Percentiles rank a stretch among this genome's conserved stretches.
phyloP scores from a whole-genome alignment of 2,113 vertebrate genomes.

The Vimba vimba region DNA sequence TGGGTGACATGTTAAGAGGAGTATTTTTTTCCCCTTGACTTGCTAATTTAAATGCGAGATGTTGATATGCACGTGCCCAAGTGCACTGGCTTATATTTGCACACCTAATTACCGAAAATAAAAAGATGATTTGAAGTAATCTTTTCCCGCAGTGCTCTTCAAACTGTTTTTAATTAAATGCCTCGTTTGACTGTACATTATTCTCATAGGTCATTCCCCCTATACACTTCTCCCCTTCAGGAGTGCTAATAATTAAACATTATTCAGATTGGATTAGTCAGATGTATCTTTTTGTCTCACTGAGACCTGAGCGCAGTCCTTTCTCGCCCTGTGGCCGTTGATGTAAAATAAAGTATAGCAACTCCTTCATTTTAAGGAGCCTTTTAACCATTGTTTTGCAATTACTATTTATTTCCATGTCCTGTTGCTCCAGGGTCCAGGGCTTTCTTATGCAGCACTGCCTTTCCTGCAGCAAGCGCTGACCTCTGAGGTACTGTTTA shows the following conservation, averaged over 20 bases:
- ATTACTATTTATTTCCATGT: slow-evolving; percentile 52
- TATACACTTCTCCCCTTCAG: slow-evolving; percentile 45
- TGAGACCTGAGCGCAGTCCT: slow-evolving; percentile 39
- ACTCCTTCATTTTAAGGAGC: slow-evolving; percentile 31
- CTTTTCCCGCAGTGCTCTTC: slow-evolving; percentile 36
- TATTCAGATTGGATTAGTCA: slow-evolving; percentile 55
- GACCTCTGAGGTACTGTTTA: slow-evolving; percentile 41
- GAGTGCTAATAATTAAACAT: slow-evolving; percentile 50
- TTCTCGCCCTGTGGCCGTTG: slow-evolving; percentile 33
- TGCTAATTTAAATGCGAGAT: slow-evolving; percentile 44
- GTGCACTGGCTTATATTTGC: slow-evolving; percentile 46
- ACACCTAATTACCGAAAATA: slow-evolving; percentile 17
- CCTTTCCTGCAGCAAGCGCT: slow-evolving; percentile 33
- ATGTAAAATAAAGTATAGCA: slow-evolving; percentile 38
- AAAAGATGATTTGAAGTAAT: slow-evolving; percentile 1
- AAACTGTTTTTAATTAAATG: slow-evolving; percentile 52
- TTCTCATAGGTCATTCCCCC: slow-evolving; percentile 56
- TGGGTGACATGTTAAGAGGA: slow-evolving; percentile 45
- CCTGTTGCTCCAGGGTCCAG: slow-evolving; percentile 20
- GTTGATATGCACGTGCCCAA: slow-evolving; percentile 38
- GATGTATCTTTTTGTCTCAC: slow-evolving; percentile 34
- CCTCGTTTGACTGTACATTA: slow-evolving; percentile 50
- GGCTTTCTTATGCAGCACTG: not conserved
- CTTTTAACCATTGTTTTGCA: slow-evolving; percentile 52
- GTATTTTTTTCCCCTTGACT: slow-evolving; percentile 31